Conservation (phyloP, 2,113 vertebrate genomes). For the Archocentrus centrarchus region DNA sequence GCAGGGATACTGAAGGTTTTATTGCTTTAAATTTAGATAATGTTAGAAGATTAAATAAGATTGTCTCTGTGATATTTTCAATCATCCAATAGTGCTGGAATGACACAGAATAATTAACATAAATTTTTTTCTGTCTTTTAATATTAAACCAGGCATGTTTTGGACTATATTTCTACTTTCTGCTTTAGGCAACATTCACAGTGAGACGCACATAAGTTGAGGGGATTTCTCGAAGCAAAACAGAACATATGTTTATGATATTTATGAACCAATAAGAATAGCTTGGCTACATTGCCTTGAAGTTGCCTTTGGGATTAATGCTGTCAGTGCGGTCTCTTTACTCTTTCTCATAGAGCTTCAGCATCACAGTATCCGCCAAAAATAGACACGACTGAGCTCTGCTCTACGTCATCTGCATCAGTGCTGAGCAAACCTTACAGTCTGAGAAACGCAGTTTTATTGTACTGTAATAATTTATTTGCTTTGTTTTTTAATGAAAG, state of each 20-base stretch:
- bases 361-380: conserved; percentile 12
- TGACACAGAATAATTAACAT: conserved; percentile 40
- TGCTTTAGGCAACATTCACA: conserved; percentile 25
- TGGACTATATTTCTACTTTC: conserved; percentile 33
- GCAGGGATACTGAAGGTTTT: conserved; percentile 31
- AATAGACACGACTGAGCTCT: conserved; percentile 37
- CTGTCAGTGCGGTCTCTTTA: conserved; percentile 22
- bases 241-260: conserved; percentile 38
- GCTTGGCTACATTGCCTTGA: background rate
- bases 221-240: conserved; percentile 50
- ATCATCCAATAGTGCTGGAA: conserved; percentile 23
- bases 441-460: background rate
- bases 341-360: conserved; percentile 34
- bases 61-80: conserved; percentile 50
- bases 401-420: conserved; percentile 24
- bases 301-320: conserved; percentile 1
- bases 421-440: background rate
- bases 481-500: background rate
- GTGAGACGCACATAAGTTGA: conserved; percentile 7
- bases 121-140: conserved; percentile 43
- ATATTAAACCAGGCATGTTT: conserved; percentile 19
- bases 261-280: conserved; percentile 22
- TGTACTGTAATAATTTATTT: background rate
- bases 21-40: conserved; percentile 55
- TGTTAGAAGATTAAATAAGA: conserved; percentile 42